A percentile compares a stretch with the other conserved stretches of the same genome.
These are phyloP conservation scores for Odontomachus brunneus DNA, from an alignment of 1,140 invertebrate species.

Conservation along the genomic window DNA sequence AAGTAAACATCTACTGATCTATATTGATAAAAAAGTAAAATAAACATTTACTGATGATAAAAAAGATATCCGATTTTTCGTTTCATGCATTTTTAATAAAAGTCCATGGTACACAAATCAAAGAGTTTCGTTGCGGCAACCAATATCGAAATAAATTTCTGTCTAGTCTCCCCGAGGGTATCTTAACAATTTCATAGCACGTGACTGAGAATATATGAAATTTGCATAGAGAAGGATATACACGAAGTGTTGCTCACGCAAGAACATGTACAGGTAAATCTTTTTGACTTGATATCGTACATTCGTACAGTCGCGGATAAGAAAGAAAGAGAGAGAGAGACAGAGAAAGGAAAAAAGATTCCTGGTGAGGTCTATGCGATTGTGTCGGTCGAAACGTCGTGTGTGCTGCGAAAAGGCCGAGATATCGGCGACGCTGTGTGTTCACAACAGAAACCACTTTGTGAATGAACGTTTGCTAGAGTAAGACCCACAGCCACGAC, in stretches of 20 bases:
- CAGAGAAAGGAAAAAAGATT: too few species aligned
- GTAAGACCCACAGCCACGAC: too few species aligned
- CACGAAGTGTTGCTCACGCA: background rate
- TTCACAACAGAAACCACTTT: background rate
- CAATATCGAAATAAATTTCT: conserved; percentile 18
- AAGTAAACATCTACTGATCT: too few species aligned
- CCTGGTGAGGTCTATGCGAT: too few species aligned
- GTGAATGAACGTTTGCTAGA: background rate
- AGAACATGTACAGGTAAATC: background rate
- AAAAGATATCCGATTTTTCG: background rate
- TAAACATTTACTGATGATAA: background rate
- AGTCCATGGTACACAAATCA: conserved; percentile 10
- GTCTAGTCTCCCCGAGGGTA: background rate
- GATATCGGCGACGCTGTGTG: background rate
- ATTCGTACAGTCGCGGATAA: too few species aligned
- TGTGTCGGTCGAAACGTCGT: too few species aligned
- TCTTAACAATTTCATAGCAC: background rate
- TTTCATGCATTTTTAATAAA: conserved; percentile 11
- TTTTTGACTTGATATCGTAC: background rate
- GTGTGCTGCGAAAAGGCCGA: background rate
- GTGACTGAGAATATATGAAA: conserved; percentile 1
- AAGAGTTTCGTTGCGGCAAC: background rate
- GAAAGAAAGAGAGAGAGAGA: too few species aligned
- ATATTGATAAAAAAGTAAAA: too few species aligned
- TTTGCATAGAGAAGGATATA: background rate